phyloP scores from a whole-genome alignment of 2,113 vertebrate genomes.

The Cynocephalus volans region DNA sequence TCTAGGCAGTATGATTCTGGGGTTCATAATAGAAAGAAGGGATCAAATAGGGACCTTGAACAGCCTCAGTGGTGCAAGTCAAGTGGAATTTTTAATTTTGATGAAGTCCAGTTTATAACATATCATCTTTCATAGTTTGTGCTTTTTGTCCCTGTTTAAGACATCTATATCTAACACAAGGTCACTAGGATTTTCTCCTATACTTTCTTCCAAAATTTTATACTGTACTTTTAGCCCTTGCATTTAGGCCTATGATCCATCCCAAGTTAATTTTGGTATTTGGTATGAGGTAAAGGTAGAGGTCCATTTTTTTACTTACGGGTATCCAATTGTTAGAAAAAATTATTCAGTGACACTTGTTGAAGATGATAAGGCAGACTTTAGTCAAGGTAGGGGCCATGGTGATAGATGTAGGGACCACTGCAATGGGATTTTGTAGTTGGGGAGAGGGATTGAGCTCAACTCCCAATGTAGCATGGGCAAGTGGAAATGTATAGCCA shows the following conservation, averaged over 20 bases:
- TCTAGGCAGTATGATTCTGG: not conserved
- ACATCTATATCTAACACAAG: not conserved
- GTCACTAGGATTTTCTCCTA: not conserved
- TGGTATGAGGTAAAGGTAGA: not conserved
- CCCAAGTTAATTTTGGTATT: not conserved
- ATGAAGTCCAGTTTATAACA: not conserved
- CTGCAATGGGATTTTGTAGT: not conserved
- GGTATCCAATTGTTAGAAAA: not conserved
- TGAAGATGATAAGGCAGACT: not conserved
- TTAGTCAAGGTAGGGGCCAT: not conserved
- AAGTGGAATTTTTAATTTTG: not conserved
- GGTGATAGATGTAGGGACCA: not conserved
- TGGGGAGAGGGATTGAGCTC: not conserved
- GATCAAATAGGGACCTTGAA: not conserved
- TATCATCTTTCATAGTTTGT: not conserved
- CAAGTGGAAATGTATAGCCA: not conserved
- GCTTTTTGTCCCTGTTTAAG: not conserved
- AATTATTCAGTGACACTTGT: not conserved
- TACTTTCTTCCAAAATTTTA: not conserved
- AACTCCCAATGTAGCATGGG: not conserved
- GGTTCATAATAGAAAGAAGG: not conserved
- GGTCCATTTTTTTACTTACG: not conserved
- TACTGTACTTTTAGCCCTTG: not conserved
- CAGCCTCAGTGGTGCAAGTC: not conserved
- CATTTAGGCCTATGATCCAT: not conserved